Conservation (phyloP, 2,888 invertebrate genomes). For the Ormia ochracea region DNA sequence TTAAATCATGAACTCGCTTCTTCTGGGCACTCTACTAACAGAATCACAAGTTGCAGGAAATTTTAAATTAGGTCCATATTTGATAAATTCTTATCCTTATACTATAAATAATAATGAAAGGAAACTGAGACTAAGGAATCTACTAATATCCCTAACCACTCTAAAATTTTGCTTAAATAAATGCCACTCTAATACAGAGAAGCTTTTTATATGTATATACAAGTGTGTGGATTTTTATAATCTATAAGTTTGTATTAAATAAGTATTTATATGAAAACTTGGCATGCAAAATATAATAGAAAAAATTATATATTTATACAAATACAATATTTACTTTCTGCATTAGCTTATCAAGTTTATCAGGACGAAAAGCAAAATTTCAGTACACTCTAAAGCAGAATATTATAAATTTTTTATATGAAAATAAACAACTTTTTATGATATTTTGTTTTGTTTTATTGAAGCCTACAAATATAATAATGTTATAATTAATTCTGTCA, state of each 20-base stretch:
- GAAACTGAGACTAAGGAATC: too few species aligned
- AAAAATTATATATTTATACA: slow-evolving; percentile 17
- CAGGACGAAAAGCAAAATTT: neutral
- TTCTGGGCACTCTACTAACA: too few species aligned
- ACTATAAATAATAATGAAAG: too few species aligned
- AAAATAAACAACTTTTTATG: too few species aligned
- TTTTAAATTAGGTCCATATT: too few species aligned
- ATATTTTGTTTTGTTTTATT: too few species aligned
- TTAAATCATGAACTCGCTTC: too few species aligned
- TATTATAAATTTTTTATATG: neutral
- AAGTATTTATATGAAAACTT: slow-evolving; percentile 27
- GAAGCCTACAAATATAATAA: too few species aligned
- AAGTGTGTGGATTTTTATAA: neutral
- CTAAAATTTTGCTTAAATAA: neutral
- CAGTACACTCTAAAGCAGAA: slow-evolving; percentile 21
- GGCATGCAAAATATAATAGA: slow-evolving; percentile 1
- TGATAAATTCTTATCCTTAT: too few species aligned
- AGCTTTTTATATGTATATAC: neutral
- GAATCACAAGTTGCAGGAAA: too few species aligned
- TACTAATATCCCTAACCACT: too few species aligned
- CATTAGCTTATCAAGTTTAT: slow-evolving; percentile 49
- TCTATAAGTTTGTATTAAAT: slow-evolving; percentile 28
- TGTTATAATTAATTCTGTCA: too few species aligned
- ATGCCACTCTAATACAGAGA: neutral
- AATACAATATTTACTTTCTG: slow-evolving; percentile 41